Evolutionary conservation across 2,797 vertebrate species (phyloP), one percentile per base, ranked within the genome.

Genomic region (Ctenopoma kingsleyae): DNA sequence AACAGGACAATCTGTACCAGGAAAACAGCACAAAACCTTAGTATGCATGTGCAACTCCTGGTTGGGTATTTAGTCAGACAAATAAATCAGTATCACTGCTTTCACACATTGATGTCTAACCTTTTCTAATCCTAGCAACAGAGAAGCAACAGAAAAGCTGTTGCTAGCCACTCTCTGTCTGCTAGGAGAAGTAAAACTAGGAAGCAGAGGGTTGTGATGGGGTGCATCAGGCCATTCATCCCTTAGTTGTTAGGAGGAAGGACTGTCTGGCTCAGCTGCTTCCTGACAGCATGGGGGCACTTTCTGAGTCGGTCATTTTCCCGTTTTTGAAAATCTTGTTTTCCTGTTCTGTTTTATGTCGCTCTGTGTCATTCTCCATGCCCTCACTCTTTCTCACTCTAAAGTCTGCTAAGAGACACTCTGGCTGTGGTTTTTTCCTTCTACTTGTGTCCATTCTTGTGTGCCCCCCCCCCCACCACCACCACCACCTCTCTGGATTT

Each of bases 231-330:
- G 54, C 66, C 47, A 69, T 67, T 82, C 67, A 70, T 75, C 71
- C 80, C 59, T 49, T 30, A 47, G 38, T 15, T 81, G 74, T 78
- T 63, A 56, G 51, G 4, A 68, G 59, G 43, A 65, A 71, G 62
- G 61, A 49, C 54, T 23, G 61, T 47, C 52, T 17, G 59, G 46
- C 66, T 64, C 17, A 2, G 53, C 51, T 32, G 59, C 66, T 82
- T 74, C 61, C 63, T 71, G 73, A 78, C 80, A 87, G 77, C 75
- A 62, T 70, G 62, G 67, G 73, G 64, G 58, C 76, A 67, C 46
- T 74, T 83, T 85, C 56, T 27, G 5, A 56, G 63, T 60, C 22
- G 0, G 35, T 43, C 43, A 78, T 76, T 85, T 72, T 56, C 46
- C 19, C 27, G 27, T 20, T 76, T 67, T 62, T 72, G 65, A 58